Percentiles rank a stretch among this genome's conserved stretches.
These are phyloP conservation scores for Zoanthus sansibaricus DNA, from an alignment of 92 coral and sea anemone species.

Conservation along the genomic window DNA sequence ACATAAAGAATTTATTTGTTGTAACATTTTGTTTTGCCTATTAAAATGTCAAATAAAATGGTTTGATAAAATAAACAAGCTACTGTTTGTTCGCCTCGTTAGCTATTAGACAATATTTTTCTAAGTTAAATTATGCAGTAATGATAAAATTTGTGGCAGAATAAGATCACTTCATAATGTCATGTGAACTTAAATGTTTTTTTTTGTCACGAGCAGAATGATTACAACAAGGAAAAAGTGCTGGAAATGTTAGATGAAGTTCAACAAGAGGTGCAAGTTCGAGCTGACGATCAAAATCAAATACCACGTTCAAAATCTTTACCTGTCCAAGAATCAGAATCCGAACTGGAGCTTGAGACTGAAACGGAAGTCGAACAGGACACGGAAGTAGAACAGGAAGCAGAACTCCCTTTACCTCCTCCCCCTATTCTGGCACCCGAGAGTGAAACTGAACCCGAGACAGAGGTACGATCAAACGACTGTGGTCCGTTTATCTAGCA, in stretches of 20 bases:
- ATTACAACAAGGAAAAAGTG: constrained; percentile 25
- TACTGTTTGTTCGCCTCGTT: no score
- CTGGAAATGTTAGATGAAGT: constrained; percentile 46
- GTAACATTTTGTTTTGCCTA: no score
- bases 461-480: constrained; percentile 18
- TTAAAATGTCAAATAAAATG: no score
- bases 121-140: no score
- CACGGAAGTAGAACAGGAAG: constrained; percentile 77
- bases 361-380: constrained; percentile 79
- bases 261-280: constrained; percentile 46
- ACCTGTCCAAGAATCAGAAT: constrained; percentile 47
- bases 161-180: no score
- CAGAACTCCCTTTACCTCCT: constrained; percentile 73
- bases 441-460: constrained; percentile 17
- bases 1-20: no score
- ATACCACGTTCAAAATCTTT: constrained; percentile 28
- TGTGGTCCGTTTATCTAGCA: no score
- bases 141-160: no score
- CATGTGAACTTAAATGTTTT: no score
- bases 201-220: constrained; percentile 9
- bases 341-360: constrained; percentile 74
- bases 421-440: constrained; percentile 62
- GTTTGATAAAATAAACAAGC: no score
- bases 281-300: constrained; percentile 33
- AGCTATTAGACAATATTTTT: no score